phyloP scores from a whole-genome alignment of 2,888 invertebrate genomes.

The Drosophila tripunctata region DNA sequence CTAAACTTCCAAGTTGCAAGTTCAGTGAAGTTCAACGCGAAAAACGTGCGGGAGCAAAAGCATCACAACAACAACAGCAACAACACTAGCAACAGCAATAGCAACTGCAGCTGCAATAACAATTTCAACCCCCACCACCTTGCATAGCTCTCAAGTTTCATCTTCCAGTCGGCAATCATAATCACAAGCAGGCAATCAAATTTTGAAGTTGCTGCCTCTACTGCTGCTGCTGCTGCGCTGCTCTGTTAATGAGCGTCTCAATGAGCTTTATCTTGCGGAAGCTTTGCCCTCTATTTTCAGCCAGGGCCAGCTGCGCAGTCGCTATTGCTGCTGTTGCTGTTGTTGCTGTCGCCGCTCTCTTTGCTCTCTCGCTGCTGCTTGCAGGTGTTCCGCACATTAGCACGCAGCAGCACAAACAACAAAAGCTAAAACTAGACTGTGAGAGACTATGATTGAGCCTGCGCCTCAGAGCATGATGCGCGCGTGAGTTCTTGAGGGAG shows the following conservation, averaged over 20 bases:
- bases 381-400: constrained; percentile 67
- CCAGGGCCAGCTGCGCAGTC: constrained; percentile 56
- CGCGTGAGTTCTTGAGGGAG: not conserved
- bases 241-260: constrained; percentile 54
- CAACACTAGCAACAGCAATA: constrained; percentile 15
- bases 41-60: constrained; percentile 78
- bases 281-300: constrained; percentile 34
- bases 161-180: constrained; percentile 45
- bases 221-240: constrained; percentile 15
- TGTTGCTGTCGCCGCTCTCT: not conserved
- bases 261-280: constrained; percentile 64
- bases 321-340: constrained; percentile 2
- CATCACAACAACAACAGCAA: constrained; percentile 37
- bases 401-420: constrained; percentile 46
- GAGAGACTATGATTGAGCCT: constrained; percentile 2
- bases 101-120: constrained; percentile 37
- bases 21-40: constrained; percentile 79
- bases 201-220: constrained; percentile 51
- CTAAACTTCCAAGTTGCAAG: constrained; percentile 66
- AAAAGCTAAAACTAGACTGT: constrained; percentile 54
- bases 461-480: not conserved
- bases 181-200: constrained; percentile 60
- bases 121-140: constrained; percentile 7
- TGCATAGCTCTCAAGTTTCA: not conserved
- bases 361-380: constrained; percentile 17